phyloP scores from a whole-genome alignment of 2,888 invertebrate species.

The Drosophila neonasuta region DNA sequence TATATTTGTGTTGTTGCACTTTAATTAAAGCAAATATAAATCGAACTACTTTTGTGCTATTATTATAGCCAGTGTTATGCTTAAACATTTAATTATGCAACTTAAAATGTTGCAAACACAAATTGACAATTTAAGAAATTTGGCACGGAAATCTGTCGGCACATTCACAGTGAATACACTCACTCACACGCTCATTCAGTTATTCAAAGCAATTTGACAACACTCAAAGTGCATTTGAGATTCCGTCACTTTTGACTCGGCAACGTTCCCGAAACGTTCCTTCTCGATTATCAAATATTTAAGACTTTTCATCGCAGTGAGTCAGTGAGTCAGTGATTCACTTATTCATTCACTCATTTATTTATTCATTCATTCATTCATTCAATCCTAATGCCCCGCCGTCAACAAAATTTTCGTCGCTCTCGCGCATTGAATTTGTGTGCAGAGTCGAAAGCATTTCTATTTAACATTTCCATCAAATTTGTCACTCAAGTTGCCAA shows the following conservation, averaged over 20 bases:
- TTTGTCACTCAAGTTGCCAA: conserved; percentile 29
- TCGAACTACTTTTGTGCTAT: too few relatives aligned
- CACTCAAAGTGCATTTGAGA: conserved; percentile 17
- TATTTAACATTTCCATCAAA: conserved; percentile 30
- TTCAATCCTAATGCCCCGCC: conserved; percentile 10
- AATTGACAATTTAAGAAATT: background rate
- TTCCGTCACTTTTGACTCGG: background rate
- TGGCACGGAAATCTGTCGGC: background rate
- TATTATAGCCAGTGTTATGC: too few relatives aligned
- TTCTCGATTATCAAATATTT: conserved; percentile 15
- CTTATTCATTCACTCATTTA: background rate
- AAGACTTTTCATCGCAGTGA: conserved; percentile 1
- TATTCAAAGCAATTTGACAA: conserved; percentile 10
- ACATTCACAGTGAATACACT: background rate
- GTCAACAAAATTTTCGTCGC: background rate
- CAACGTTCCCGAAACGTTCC: conserved; percentile 1
- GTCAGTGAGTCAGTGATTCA: background rate
- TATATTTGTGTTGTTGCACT: too few relatives aligned
- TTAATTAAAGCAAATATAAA: too few relatives aligned
- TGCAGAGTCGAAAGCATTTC: conserved; percentile 13
- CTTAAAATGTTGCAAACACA: background rate
- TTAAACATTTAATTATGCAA: too few relatives aligned
- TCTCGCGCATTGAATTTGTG: background rate
- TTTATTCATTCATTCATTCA: background rate
- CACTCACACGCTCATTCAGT: conserved; percentile 3